Evolutionary conservation across 2,797 vertebrate genomes (phyloP), one percentile per base, ranked within the genome.

Genomic region (Phoxinus dragarum): DNA sequence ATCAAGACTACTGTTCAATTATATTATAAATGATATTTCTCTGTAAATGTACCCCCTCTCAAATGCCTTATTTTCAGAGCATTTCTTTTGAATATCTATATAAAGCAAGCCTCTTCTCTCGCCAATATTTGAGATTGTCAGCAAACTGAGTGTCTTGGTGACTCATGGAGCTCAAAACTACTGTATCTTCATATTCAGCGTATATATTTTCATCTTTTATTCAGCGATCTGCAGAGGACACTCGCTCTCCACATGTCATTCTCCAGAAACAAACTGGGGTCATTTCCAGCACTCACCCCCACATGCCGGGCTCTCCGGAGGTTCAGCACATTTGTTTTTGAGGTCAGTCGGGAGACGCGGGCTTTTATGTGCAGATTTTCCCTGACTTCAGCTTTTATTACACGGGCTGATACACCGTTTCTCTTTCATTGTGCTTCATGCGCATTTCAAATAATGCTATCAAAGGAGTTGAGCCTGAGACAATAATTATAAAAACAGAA

Each of bases 311-410:
- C 73, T 80, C 72, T 80, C 59, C 34, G 23, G 47, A 82, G 81
- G 38, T 86, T 86, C 27, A 71, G 27, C 71, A 76, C 47, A 81
- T 84, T 87, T 74, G 76, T 84, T 86, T 82, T 85, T 31, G 42
- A 76, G 88, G n/a, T 88, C 81, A 82, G 83, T 44, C 82, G 38
- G 86, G 59, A 36, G 78, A 81, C 14, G 31, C 31, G 74, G 14
- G 80, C 42, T 85, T 83, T 85, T 72, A 83, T 81, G 61, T 86
- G 44, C 72, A 81, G 47, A 82, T 71, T 81, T 84, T 78, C 56
- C 38, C 61, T 68, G 64, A 73, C 34, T 80, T 85, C 59, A 56
- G 69, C 61, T 75, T 52, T 64, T 68, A 59, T 40, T 21, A 44
- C 12, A 27, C 56, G 42, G 38, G 19, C 47, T 56, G 79, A 80